A percentile compares a stretch with the other conserved stretches of the same genome.
Evolutionary conservation across 2,888 invertebrate species (phyloP).

Genomic region (Abrostola tripartita): DNA sequence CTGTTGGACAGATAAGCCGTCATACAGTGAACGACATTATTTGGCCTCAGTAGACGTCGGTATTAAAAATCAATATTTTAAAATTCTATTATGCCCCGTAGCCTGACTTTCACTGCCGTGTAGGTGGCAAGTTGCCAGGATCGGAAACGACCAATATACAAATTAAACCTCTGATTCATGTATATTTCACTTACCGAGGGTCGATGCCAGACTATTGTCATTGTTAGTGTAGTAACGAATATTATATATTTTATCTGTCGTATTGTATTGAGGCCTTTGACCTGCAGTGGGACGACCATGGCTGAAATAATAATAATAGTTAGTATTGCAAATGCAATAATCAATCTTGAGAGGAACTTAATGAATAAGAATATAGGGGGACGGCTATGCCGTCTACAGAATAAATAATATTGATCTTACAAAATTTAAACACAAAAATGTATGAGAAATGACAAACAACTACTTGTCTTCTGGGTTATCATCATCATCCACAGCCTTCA

Average conservation of each 20-base stretch:
- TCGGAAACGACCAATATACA: slow-evolving; percentile 50
- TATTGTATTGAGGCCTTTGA: not conserved
- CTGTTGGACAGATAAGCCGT: not conserved
- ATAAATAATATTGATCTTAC: no score
- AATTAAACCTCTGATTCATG: slow-evolving; percentile 50
- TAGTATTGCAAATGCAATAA: no score
- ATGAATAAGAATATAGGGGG: no score
- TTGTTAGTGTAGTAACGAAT: slow-evolving; percentile 8
- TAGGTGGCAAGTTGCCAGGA: slow-evolving; percentile 48
- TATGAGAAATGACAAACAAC: no score
- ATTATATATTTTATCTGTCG: not conserved
- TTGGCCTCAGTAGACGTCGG: slow-evolving; percentile 1
- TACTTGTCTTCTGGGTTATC: no score
- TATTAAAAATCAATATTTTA: slow-evolving; percentile 48
- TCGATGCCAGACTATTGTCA: slow-evolving; percentile 39
- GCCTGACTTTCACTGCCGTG: slow-evolving; percentile 49
- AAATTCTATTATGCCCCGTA: slow-evolving; percentile 44
- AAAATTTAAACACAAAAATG: no score
- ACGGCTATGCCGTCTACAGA: no score
- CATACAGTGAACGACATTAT: not conserved
- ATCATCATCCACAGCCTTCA: no score
- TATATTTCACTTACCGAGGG: slow-evolving; percentile 38
- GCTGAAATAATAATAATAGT: no score
- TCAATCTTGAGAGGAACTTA: no score
- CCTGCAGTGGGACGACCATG: no score